Base-by-base conservation (phyloP, 2,888 invertebrate species). In the Athalia rosae region DNA sequence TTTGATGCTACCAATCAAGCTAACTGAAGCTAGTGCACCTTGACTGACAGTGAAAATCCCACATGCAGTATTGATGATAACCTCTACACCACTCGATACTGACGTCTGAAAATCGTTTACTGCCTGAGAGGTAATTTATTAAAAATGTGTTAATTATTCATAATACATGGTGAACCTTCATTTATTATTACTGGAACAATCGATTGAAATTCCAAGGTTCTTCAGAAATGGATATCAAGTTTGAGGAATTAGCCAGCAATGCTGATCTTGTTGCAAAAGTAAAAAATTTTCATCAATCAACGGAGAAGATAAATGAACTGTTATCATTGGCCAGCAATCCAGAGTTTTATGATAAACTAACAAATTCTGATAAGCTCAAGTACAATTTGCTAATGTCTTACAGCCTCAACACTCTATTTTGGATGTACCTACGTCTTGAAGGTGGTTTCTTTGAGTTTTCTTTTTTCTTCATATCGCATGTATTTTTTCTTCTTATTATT, bases 371-470 rank as follows among this genome's bases (percentile, higher is more conserved):
- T 13, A 89, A 89, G 85, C 85, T 89, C 6, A 85, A 89, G 53
- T 88, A 85, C 73, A 86, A 89, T 79, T 82, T 87, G 47, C 78
- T 89, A 8, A 85, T 89, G 86, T 89, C 89, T 1, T 89, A 86
- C 73, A 83, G 85, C 76, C 78, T 89, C 4, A 90, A 90, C 48
- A 86, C 88, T 78, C 81, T 89, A n/a, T 89, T 88, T 81, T 90
- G 89, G 89, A 90, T 90, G 89, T 86, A 89, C 79, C 80, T 90
- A 15, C 85, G 87, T 53, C 81, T 85, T 67, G 87, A 89, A 85
- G 89, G 89, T 89, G 81, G 53, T 43, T 9, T 28, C 5, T n/a
- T 41, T 8, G 28, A 76, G 45, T 47, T 50, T n/a, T 73, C 41
- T n/a, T 64, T 28, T 45, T 28, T 6, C 3, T 48, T 69, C 43